These are phyloP conservation scores for Sebastes umbrosus DNA, from an alignment of 2,797 vertebrate genomes.

Conservation along the genomic window DNA sequence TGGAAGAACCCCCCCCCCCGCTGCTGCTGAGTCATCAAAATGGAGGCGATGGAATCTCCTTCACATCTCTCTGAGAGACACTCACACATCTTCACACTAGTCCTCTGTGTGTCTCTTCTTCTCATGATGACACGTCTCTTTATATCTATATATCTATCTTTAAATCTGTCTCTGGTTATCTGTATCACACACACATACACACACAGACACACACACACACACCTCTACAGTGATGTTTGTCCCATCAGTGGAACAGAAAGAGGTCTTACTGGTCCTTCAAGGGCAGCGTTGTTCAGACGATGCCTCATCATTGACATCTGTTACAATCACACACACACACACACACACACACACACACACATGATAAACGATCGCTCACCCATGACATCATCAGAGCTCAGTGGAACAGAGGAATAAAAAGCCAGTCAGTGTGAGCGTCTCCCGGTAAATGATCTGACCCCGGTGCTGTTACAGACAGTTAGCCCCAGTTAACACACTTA, in stretches of 20 bases:
- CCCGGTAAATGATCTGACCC: conserved; percentile 4
- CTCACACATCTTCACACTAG: not conserved
- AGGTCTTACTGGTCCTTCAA: conserved; percentile 16
- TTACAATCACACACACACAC: not conserved
- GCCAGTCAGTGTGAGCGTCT: not conserved
- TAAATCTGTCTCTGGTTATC: too few relatives aligned
- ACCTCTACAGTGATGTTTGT: not conserved
- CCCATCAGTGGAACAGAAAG: not conserved
- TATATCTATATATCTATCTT: not conserved
- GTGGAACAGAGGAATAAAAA: conserved; percentile 5
- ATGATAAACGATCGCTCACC: not conserved
- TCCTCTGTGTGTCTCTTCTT: not conserved
- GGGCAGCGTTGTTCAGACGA: conserved; percentile 18
- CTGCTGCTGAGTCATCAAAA: conserved; percentile 49
- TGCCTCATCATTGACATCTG: conserved; percentile 59
- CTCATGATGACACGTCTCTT: not conserved
- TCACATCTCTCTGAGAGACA: conserved; percentile 29
- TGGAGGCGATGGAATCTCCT: conserved; percentile 46
- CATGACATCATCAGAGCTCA: conserved; percentile 42
- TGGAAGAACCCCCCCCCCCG: conserved; percentile 39
- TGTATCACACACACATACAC: too few relatives aligned
- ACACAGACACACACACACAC: not conserved
- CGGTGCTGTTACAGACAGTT: conserved; percentile 14
- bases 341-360: not conserved
- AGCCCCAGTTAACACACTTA: not conserved